A percentile compares a stretch with the other conserved stretches of the same genome.
Conservation (phyloP, 2,113 vertebrate genomes). For the Donacobius atricapilla region DNA sequence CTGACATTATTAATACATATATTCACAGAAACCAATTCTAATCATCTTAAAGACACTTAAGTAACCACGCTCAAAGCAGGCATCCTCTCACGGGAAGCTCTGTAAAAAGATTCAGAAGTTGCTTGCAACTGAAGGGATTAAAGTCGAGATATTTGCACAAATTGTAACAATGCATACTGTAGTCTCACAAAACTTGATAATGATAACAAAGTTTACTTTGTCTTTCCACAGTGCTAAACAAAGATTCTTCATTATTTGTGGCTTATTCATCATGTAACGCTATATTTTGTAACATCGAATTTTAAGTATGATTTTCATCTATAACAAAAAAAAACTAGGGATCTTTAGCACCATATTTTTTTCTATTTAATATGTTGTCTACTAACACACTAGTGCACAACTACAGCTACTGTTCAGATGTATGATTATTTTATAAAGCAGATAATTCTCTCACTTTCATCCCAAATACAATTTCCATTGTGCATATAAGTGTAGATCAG, state of each 20-base stretch:
- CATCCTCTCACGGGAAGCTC: background rate
- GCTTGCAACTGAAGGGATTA: background rate
- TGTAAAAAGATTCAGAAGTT: background rate
- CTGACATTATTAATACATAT: background rate
- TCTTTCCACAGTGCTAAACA: background rate
- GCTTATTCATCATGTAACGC: background rate
- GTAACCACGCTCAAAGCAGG: background rate
- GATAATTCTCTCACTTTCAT: background rate
- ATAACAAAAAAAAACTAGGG: background rate
- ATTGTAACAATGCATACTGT: background rate
- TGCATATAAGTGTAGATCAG: background rate
- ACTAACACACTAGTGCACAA: background rate
- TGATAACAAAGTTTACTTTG: background rate
- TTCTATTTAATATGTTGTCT: background rate
- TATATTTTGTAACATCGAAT: background rate
- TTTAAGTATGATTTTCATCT: background rate
- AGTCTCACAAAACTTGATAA: background rate
- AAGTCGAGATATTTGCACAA: background rate
- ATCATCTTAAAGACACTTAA: background rate
- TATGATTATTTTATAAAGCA: background rate
- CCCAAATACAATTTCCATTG: background rate
- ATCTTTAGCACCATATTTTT: background rate
- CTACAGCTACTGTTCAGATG: background rate
- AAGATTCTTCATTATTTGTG: background rate
- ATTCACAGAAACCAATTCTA: background rate